Evolutionary conservation across 2,797 vertebrate species (phyloP).

Genomic region (Galago senegalensis): DNA sequence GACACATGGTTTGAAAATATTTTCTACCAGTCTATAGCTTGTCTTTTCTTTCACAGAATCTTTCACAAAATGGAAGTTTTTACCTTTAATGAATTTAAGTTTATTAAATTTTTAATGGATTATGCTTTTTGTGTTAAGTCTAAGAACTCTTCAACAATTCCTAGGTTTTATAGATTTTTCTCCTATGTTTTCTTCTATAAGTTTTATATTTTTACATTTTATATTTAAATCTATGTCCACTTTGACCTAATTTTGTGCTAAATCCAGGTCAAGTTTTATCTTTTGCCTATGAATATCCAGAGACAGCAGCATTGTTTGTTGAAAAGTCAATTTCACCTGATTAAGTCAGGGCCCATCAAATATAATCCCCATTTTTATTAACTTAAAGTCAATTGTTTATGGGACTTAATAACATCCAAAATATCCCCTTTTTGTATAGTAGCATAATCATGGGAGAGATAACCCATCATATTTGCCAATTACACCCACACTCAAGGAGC

Average conservation of each 20-base stretch:
- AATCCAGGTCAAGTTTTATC: slow-evolving; percentile 40
- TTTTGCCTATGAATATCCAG: not conserved
- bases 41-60: slow-evolving; percentile 30
- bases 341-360: slow-evolving; percentile 15
- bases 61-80: slow-evolving; percentile 8
- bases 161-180: slow-evolving; percentile 40
- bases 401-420: slow-evolving; percentile 44
- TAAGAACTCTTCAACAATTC: slow-evolving; percentile 40
- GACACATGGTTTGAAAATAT: not conserved
- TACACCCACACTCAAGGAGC: not conserved
- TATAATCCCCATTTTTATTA: slow-evolving; percentile 38
- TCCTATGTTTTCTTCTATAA: slow-evolving; percentile 38
- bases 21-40: slow-evolving; percentile 48
- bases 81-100: slow-evolving; percentile 48
- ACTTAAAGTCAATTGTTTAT: slow-evolving; percentile 36
- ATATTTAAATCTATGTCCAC: slow-evolving; percentile 47
- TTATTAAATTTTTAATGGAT: slow-evolving; percentile 6
- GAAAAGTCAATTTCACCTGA: slow-evolving; percentile 50
- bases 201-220: slow-evolving; percentile 50
- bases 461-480: slow-evolving; percentile 6
- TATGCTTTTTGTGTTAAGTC: slow-evolving; percentile 22
- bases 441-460: slow-evolving; percentile 22
- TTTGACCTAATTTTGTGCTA: slow-evolving; percentile 8
- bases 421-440: not conserved
- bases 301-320: slow-evolving; percentile 32